Evolutionary conservation across 2,797 vertebrate species (phyloP).

Genomic region (Atherinosoma microstoma): DNA sequence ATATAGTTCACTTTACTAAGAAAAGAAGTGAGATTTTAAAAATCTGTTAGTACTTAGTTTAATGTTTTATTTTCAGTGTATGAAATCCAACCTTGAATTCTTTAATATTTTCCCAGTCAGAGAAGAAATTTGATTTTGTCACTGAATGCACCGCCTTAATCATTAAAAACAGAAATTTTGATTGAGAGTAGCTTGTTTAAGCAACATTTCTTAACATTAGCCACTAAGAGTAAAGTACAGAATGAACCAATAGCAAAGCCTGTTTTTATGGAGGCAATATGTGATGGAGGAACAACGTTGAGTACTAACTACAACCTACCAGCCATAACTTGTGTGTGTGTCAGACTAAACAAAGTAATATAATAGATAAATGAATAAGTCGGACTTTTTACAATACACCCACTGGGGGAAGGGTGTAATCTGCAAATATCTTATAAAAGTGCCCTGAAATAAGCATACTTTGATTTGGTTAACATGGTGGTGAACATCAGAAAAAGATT

Average conservation of each 20-base stretch:
- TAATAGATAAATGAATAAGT: not conserved
- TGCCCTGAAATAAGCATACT: not conserved
- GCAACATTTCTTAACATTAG: not conserved
- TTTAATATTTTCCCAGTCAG: too few species aligned
- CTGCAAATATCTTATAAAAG: not conserved
- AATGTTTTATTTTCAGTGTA: not conserved
- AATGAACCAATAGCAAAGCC: not conserved
- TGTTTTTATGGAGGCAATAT: not conserved
- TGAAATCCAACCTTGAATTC: not conserved
- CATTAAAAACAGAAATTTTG: not conserved
- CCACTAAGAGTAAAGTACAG: not conserved
- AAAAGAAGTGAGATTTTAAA: not conserved
- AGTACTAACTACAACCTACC: too few species aligned
- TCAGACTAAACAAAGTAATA: not conserved
- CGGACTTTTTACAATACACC: not conserved
- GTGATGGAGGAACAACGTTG: not conserved
- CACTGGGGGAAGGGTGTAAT: not conserved
- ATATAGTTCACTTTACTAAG: not conserved
- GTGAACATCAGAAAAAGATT: not conserved
- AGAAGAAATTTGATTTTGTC: too few species aligned
- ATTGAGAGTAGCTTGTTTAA: not conserved
- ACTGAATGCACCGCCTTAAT: too few species aligned
- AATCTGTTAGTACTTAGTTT: not conserved
- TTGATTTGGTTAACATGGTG: not conserved
- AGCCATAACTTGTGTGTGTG: too few species aligned